Conservation (phyloP, 2,797 vertebrate species). For the Cephalopachus bancanus region DNA sequence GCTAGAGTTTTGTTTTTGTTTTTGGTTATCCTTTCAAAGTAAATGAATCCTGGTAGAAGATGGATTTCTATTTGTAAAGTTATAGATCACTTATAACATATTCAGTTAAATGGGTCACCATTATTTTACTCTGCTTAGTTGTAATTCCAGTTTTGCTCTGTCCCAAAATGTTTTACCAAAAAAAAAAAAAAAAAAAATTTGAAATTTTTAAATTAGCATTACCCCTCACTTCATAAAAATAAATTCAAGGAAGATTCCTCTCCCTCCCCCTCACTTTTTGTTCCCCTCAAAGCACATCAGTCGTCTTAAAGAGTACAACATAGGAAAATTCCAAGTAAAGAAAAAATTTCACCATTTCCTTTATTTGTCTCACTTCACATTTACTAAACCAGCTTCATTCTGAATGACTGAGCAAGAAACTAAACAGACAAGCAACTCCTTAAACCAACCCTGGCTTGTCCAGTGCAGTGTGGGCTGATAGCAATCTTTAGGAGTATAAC, state of each 20-base stretch:
- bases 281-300: neutral
- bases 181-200: neutral
- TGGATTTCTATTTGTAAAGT: neutral
- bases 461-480: neutral
- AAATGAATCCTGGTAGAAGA: neutral
- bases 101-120: neutral
- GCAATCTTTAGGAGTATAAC: neutral
- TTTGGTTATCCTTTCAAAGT: neutral
- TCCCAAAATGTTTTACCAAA: neutral
- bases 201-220: neutral
- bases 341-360: neutral
- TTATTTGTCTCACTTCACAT: neutral
- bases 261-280: neutral
- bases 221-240: conserved; percentile 6
- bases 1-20: neutral
- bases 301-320: neutral
- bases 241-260: neutral
- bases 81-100: neutral
- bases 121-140: neutral
- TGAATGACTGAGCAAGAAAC: conserved; percentile 46
- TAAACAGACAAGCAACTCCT: neutral
- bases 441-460: too few relatives aligned
- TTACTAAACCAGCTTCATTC: neutral
- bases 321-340: conserved; percentile 29
- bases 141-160: neutral